These are phyloP conservation scores for Merops nubicus DNA, from an alignment of 2,113 vertebrate species.

Conservation along the genomic window DNA sequence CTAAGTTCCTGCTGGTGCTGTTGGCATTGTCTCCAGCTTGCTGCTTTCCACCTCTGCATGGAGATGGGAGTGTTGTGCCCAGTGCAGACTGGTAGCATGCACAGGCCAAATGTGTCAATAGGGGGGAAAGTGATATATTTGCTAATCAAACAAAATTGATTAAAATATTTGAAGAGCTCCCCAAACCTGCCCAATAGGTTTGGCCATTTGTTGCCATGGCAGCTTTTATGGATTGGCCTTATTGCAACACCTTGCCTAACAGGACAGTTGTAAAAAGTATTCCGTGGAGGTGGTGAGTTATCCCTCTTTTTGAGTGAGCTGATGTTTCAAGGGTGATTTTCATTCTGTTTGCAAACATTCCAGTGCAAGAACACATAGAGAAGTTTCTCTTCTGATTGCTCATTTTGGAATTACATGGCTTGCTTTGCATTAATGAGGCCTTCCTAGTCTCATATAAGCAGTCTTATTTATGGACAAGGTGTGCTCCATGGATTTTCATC, in stretches of 20 bases:
- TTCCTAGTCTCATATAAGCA: background rate
- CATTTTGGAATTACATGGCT: background rate
- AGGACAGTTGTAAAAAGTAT: background rate
- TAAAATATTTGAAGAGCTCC: background rate
- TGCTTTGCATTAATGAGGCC: background rate
- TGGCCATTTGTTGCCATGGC: background rate
- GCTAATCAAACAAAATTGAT: background rate
- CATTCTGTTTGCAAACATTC: background rate
- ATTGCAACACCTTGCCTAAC: background rate
- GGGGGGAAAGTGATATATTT: background rate
- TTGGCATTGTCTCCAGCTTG: background rate
- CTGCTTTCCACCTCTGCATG: background rate
- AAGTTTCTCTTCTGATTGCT: background rate
- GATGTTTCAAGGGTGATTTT: background rate
- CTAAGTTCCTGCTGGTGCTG: background rate
- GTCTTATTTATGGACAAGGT: background rate
- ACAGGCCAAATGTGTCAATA: background rate
- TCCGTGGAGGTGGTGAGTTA: background rate
- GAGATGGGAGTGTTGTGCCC: background rate
- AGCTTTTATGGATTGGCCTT: background rate
- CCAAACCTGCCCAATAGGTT: background rate
- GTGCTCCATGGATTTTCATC: background rate
- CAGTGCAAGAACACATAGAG: background rate
- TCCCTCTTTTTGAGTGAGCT: background rate
- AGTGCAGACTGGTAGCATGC: background rate